A percentile compares a stretch with the other conserved stretches of the same genome.
phyloP scores from a whole-genome alignment of 2,797 vertebrate genomes.

The Enteromius trimaculatus region DNA sequence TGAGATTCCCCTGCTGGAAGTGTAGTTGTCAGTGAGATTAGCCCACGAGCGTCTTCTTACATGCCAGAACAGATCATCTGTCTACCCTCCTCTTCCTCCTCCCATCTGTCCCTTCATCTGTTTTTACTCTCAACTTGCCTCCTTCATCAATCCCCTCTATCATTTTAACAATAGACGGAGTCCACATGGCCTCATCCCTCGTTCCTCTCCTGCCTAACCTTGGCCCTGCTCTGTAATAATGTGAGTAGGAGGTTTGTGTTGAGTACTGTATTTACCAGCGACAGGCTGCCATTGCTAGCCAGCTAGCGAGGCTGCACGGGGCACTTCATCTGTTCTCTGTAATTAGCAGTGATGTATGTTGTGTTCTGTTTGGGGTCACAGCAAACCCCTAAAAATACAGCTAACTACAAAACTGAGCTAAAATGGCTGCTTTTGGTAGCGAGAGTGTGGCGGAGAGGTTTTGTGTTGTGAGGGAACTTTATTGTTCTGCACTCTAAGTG shows the following conservation, averaged over 20 bases:
- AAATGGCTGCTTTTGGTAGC: slow-evolving; percentile 21
- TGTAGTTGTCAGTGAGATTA: slow-evolving; percentile 24
- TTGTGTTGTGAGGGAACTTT: slow-evolving; percentile 45
- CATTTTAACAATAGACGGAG: slow-evolving; percentile 17
- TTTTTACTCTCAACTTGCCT: slow-evolving; percentile 25
- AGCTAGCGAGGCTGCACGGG: slow-evolving; percentile 34
- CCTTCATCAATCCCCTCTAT: slow-evolving; percentile 14
- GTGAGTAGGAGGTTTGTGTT: slow-evolving; percentile 59
- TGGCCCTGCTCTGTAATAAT: slow-evolving; percentile 47
- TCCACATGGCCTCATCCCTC: background rate
- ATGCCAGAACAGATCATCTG: slow-evolving; percentile 31
- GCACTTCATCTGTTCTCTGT: slow-evolving; percentile 53
- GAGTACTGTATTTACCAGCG: slow-evolving; percentile 59
- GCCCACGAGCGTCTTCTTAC: background rate
- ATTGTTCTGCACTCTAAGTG: slow-evolving; percentile 48
- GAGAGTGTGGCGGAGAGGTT: slow-evolving; percentile 30
- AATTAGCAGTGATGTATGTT: slow-evolving; percentile 60
- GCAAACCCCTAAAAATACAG: slow-evolving; percentile 56
- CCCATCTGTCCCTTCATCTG: slow-evolving; percentile 33
- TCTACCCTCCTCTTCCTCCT: slow-evolving; percentile 29
- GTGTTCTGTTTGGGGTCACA: slow-evolving; percentile 38
- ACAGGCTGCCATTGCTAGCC: slow-evolving; percentile 51
- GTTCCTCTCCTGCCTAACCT: slow-evolving; percentile 40
- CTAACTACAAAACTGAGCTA: slow-evolving; percentile 20
- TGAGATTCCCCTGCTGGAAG: background rate